Conservation (phyloP, 1,140 invertebrate genomes). For the Muscidifurax raptorellus region DNA sequence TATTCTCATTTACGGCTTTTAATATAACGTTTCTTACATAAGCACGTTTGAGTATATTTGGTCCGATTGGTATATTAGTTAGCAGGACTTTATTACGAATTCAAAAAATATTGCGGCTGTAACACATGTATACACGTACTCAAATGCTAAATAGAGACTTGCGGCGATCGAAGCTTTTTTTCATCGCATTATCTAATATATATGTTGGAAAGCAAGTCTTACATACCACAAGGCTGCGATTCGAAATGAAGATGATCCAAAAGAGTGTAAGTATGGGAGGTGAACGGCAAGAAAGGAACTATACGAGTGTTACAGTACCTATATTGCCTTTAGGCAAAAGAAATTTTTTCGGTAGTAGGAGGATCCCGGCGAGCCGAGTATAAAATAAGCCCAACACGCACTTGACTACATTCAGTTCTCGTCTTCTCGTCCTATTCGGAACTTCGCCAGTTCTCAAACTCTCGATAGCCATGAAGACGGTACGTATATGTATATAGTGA, state of each 20-base stretch:
- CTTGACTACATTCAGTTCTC: slow-evolving; percentile 6
- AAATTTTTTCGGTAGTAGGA: background rate
- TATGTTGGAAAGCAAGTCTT: background rate
- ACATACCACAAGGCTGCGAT: background rate
- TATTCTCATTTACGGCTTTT: no score
- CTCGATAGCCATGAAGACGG: background rate
- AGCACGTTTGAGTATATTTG: no score
- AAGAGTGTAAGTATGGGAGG: background rate
- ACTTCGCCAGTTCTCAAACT: background rate
- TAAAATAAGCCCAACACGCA: background rate
- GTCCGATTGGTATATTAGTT: no score
- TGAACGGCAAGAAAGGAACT: background rate
- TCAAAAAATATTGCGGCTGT: no score
- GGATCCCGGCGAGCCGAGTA: background rate
- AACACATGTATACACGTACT: no score
- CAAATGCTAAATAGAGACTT: no score
- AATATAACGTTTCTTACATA: no score
- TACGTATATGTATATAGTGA: background rate
- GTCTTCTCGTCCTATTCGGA: background rate
- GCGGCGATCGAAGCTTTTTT: background rate
- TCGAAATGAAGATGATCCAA: background rate
- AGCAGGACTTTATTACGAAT: no score
- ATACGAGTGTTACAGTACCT: background rate
- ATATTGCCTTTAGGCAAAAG: background rate
- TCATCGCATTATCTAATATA: background rate